Base-by-base conservation (phyloP, 1,140 invertebrate genomes). In the Drosophila sp. region DNA sequence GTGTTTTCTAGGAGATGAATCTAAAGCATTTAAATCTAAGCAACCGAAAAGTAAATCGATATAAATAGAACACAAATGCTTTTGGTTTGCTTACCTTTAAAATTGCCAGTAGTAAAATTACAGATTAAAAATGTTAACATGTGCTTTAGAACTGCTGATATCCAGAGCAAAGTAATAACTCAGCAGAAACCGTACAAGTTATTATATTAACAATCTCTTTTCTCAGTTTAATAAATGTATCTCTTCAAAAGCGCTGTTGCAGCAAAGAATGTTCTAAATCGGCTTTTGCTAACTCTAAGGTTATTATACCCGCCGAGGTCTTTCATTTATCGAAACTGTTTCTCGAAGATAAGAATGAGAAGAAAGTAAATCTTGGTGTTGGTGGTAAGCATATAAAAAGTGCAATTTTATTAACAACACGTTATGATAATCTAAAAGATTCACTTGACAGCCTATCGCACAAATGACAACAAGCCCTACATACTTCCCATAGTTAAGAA, bases 401-500 rank as follows among this genome's bases (percentile, higher is more conserved):
- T n/a, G n/a, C n/a, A n/a, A 34, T 13, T 36, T 11, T 8, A 40
- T 21, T 21, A 5, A 13, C 18, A 7, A 16, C 25, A 3, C 27
- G 13, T 11, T 11, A 8, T 36, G 6, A 14, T 34, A 11, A 11
- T 2, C 4, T 0, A 29, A 38, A 9, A 29, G 0, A 8, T 2
- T 40, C 2, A 11, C 7, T 16, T n/a, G 7, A n/a, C 34, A 75
- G 98, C 98, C 25, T 99, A 99, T 92, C 94, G 98, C 80, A 98
- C 98, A 93, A 98, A 99, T 91, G 95, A 97, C 91, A 98, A 98
- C 61, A 98, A 98, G 93, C 97, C 98, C 6, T 98, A 95, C 92
- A 94, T 99, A n/a, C 93, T 99, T 13, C 97, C 97, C 18, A 96
- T 95, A 93, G 97, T 99, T 0, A 73, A 66, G 16, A 67, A 73